Conservation (phyloP, 2,888 invertebrate species). For the Chalcosyrphus nemorum region DNA sequence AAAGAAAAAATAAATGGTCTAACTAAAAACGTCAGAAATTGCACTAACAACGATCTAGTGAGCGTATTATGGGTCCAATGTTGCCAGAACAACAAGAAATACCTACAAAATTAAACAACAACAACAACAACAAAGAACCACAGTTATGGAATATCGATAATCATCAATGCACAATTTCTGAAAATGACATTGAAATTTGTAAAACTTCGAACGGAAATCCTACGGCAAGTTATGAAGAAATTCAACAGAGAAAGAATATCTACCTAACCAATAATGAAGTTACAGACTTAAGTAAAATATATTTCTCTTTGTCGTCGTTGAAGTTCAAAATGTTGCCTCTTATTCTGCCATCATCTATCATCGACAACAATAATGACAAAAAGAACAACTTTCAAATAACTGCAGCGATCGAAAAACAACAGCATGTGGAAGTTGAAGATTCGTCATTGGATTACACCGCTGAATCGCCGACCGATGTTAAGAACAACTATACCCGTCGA, state of each 20-base stretch:
- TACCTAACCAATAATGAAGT: conserved; percentile 39
- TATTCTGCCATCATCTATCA: not conserved
- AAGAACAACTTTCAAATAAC: not conserved
- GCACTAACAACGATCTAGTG: conserved; percentile 70
- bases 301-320: not conserved
- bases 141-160: conserved; percentile 52
- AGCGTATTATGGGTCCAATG: conserved; percentile 76
- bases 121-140: conserved; percentile 40
- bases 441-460: conserved; percentile 22
- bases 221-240: not conserved
- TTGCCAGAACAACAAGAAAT: conserved; percentile 71
- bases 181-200: not conserved
- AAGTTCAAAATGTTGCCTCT: conserved; percentile 47
- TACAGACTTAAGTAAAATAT: conserved; percentile 18
- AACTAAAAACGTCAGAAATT: not conserved
- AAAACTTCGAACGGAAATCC: not conserved
- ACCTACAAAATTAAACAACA: conserved; percentile 39
- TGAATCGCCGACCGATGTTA: conserved; percentile 37
- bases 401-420: conserved; percentile 29
- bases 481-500: conserved; percentile 79
- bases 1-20: not conserved
- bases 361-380: not conserved
- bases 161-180: conserved; percentile 24
- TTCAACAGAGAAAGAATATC: conserved; percentile 1
- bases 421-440: conserved; percentile 8